phyloP scores from a whole-genome alignment of 2,888 invertebrate species.

The Allophyes oxyacanthae region DNA sequence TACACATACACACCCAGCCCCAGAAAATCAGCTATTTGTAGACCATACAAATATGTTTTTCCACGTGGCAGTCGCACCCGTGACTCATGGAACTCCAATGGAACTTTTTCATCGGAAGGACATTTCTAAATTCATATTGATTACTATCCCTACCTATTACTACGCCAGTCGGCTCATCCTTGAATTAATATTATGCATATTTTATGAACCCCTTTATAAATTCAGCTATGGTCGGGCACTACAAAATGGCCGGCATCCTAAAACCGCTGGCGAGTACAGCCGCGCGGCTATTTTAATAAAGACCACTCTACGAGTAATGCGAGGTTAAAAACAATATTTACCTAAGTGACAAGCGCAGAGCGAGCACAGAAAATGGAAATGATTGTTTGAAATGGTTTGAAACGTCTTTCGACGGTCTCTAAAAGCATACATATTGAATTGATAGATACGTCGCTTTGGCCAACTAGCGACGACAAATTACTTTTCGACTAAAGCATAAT shows the following conservation, averaged over 20 bases:
- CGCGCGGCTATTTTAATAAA: constrained; percentile 53
- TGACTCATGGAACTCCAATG: no score
- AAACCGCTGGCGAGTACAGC: constrained; percentile 27
- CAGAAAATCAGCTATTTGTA: no score
- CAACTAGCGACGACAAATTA: no score
- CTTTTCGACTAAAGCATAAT: no score
- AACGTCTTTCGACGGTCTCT: no score
- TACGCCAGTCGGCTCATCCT: background rate
- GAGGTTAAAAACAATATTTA: constrained; percentile 38
- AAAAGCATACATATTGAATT: no score
- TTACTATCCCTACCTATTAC: constrained; percentile 1
- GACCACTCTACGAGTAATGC: constrained; percentile 47
- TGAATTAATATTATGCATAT: constrained; percentile 11
- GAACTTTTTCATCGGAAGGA: no score
- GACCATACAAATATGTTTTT: no score
- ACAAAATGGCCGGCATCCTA: constrained; percentile 34
- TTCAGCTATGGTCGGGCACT: constrained; percentile 11
- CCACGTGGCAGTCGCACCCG: no score
- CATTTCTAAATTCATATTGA: background rate
- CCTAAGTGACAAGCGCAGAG: constrained; percentile 11
- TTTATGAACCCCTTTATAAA: constrained; percentile 21
- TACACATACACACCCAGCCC: no score
- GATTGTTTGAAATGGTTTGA: background rate
- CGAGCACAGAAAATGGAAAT: background rate
- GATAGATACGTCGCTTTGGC: no score